These are phyloP conservation scores for Campylomormyrus numenius DNA, from an alignment of 2,113 vertebrate species.

Conservation along the genomic window DNA sequence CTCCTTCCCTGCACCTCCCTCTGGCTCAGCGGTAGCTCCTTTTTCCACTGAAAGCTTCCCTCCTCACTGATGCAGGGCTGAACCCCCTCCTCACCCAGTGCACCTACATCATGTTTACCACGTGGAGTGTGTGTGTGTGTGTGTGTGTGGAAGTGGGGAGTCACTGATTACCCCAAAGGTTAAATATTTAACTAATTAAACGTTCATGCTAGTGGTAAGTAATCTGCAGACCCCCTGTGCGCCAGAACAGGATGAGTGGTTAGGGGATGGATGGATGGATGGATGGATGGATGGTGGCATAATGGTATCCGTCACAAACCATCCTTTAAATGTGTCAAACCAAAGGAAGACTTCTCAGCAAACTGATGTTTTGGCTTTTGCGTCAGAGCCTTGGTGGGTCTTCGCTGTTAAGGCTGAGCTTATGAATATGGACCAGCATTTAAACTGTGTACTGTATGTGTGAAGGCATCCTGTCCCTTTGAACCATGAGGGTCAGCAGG, in stretches of 20 bases:
- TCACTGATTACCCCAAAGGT: neutral
- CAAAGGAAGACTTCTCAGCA: neutral
- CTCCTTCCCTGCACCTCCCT: conserved; percentile 15
- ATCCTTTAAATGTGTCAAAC: neutral
- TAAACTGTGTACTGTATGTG: neutral
- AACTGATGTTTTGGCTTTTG: neutral
- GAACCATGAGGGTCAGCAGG: neutral
- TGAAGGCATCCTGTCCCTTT: neutral
- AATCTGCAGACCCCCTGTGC: neutral
- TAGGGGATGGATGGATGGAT: neutral
- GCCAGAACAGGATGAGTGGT: neutral
- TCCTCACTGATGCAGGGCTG: neutral
- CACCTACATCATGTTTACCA: neutral
- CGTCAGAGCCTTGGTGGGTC: neutral
- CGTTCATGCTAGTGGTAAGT: neutral
- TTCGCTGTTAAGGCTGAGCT: neutral
- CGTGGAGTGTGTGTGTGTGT: neutral
- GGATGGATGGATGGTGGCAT: neutral
- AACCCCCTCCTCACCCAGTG: neutral
- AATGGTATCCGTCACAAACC: neutral
- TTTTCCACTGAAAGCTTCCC: neutral
- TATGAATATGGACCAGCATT: neutral
- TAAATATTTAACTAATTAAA: neutral
- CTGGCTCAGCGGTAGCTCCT: conserved; percentile 5
- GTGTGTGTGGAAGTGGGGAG: neutral